phyloP scores from a whole-genome alignment of 2,888 invertebrate genomes.

The Agrilus mali region DNA sequence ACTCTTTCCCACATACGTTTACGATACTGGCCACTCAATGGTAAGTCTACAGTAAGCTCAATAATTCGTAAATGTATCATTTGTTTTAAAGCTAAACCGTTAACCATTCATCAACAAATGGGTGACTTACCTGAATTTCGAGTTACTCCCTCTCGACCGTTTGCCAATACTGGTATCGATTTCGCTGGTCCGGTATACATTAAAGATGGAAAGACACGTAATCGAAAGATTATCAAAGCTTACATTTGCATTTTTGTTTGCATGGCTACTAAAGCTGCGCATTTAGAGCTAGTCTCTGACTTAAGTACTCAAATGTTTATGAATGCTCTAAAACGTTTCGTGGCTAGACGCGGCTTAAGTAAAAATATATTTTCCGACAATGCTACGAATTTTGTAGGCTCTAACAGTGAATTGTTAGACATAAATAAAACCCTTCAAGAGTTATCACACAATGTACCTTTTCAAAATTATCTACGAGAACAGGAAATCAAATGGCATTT shows the following conservation, averaged over 20 bases:
- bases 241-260: slow-evolving; percentile 16
- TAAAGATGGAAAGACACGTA: slow-evolving; percentile 11
- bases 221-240: slow-evolving; percentile 6
- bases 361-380: slow-evolving; percentile 8
- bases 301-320: slow-evolving; percentile 10
- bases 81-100: slow-evolving; percentile 6
- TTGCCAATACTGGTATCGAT: slow-evolving; percentile 17
- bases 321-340: slow-evolving; percentile 9
- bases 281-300: slow-evolving; percentile 11
- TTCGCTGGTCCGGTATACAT: slow-evolving; percentile 18
- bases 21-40: slow-evolving; percentile 7
- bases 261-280: slow-evolving; percentile 16
- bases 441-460: neutral
- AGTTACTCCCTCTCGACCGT: slow-evolving; percentile 15
- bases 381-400: slow-evolving; percentile 10
- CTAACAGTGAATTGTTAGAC: slow-evolving; percentile 8
- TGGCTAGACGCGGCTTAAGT: slow-evolving; percentile 7
- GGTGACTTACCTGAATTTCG: slow-evolving; percentile 17
- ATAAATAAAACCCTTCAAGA: neutral
- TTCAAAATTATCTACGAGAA: slow-evolving; percentile 1
- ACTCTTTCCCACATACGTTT: slow-evolving; percentile 6
- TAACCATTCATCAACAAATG: slow-evolving; percentile 12
- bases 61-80: slow-evolving; percentile 6
- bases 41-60: slow-evolving; percentile 2
- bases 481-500: slow-evolving; percentile 7